Conservation (phyloP, 1,140 invertebrate genomes). For the Penaeus indicus region DNA sequence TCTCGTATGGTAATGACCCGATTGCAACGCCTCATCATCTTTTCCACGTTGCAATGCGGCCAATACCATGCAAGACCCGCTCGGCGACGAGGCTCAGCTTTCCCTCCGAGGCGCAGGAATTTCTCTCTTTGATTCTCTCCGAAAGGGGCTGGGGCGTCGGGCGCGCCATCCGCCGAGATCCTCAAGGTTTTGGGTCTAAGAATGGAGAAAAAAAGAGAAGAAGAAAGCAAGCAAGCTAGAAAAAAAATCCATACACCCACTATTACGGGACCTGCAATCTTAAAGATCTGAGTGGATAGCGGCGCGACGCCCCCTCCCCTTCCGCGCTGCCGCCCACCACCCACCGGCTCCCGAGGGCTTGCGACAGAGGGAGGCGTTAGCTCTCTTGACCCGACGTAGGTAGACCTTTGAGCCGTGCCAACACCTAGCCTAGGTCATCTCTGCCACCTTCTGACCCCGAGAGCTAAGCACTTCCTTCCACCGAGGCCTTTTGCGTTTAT, state of each 20-base stretch:
- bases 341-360: slow-evolving; percentile 27
- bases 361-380: slow-evolving; percentile 13
- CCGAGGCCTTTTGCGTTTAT: slow-evolving; percentile 22
- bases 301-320: slow-evolving; percentile 38
- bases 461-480: background rate
- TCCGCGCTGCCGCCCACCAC: slow-evolving; percentile 47
- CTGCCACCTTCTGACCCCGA: background rate
- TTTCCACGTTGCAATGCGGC: slow-evolving; percentile 26
- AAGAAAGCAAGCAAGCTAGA: too few species aligned
- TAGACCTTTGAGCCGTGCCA: background rate
- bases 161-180: slow-evolving; percentile 46
- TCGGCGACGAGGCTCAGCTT: background rate
- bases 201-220: too few species aligned
- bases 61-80: slow-evolving; percentile 26
- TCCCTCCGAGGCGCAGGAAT: too few species aligned
- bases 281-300: slow-evolving; percentile 50
- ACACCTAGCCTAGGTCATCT: background rate
- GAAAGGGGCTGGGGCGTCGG: slow-evolving; percentile 39
- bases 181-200: slow-evolving; percentile 9
- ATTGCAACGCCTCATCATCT: slow-evolving; percentile 37
- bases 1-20: slow-evolving; percentile 39
- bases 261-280: slow-evolving; percentile 4
- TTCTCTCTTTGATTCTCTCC: too few species aligned
- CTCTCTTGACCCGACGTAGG: background rate
- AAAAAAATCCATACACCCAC: too few species aligned